Evolutionary conservation across 2,113 vertebrate genomes (phyloP).

Genomic region (Coregonus clupeaformis): DNA sequence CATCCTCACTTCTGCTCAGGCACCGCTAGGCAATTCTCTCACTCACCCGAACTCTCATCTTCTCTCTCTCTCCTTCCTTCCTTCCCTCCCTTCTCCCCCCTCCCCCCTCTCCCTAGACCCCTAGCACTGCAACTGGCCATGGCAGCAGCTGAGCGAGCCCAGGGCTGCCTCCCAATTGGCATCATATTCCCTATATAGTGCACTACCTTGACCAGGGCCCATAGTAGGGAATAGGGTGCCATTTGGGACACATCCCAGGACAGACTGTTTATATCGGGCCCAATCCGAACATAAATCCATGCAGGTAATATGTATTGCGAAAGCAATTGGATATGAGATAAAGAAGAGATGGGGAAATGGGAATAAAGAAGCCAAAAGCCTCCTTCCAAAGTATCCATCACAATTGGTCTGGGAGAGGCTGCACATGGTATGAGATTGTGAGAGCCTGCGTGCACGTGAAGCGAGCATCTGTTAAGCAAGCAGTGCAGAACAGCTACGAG

Average conservation of each 20-base stretch:
- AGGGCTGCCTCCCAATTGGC: background rate
- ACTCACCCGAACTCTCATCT: background rate
- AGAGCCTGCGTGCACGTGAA: background rate
- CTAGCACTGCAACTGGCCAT: background rate
- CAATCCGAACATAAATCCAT: too few relatives aligned
- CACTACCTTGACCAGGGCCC: too few relatives aligned
- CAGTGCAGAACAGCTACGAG: background rate
- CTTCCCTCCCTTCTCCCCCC: too few relatives aligned
- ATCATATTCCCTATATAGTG: too few relatives aligned
- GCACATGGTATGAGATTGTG: background rate
- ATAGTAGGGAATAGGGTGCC: too few relatives aligned
- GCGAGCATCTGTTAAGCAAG: background rate
- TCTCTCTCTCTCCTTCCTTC: background rate
- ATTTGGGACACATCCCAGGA: too few relatives aligned
- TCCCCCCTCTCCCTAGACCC: background rate
- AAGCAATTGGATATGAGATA: background rate
- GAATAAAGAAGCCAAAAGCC: background rate
- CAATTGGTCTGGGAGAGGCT: background rate
- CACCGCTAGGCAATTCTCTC: slow-evolving; percentile 29
- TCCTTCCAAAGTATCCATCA: background rate
- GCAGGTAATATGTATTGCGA: background rate
- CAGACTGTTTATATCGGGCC: too few relatives aligned
- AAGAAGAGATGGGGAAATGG: background rate
- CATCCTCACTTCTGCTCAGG: slow-evolving; percentile 13
- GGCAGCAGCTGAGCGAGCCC: slow-evolving; percentile 2